These are phyloP conservation scores for Staurois parvus DNA, from an alignment of 2,797 vertebrate genomes.

Conservation along the genomic window DNA sequence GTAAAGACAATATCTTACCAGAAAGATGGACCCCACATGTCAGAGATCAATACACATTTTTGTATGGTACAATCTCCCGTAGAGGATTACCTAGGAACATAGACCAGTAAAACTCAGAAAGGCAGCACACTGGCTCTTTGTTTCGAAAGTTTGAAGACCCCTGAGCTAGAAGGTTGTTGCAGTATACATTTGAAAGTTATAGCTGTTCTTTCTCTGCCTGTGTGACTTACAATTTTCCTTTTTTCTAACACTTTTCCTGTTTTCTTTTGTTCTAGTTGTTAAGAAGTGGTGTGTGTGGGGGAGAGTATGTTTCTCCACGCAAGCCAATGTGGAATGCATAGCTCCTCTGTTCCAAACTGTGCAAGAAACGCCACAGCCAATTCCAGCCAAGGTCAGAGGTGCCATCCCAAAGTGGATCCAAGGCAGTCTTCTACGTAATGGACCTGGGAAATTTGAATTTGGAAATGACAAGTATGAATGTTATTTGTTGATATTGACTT, in stretches of 20 bases:
- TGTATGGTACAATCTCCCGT: too few relatives aligned
- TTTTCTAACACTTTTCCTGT: background rate
- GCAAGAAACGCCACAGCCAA: constrained; percentile 83
- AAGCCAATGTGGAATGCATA: constrained; percentile 77
- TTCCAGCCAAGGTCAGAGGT: constrained; percentile 79
- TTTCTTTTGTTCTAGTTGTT: constrained; percentile 66
- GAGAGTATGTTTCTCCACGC: constrained; percentile 49
- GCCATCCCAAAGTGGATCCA: constrained; percentile 87
- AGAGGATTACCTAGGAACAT: too few relatives aligned
- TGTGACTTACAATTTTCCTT: too few relatives aligned
- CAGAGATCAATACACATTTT: too few relatives aligned
- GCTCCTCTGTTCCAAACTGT: constrained; percentile 78
- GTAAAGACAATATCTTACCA: too few relatives aligned
- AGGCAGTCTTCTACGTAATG: constrained; percentile 88
- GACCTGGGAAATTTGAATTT: constrained; percentile 94
- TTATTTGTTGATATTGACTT: background rate
- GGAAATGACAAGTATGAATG: constrained; percentile 85
- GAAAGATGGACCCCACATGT: too few relatives aligned
- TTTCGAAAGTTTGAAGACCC: too few relatives aligned
- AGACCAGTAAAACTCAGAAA: too few relatives aligned
- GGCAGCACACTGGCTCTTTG: too few relatives aligned
- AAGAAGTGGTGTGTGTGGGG: constrained; percentile 49
- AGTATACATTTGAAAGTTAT: too few relatives aligned
- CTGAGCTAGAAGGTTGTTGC: too few relatives aligned
- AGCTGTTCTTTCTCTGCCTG: too few relatives aligned